These are phyloP conservation scores for Globia sparganii DNA, from an alignment of 2,888 invertebrate genomes.

Conservation along the genomic window DNA sequence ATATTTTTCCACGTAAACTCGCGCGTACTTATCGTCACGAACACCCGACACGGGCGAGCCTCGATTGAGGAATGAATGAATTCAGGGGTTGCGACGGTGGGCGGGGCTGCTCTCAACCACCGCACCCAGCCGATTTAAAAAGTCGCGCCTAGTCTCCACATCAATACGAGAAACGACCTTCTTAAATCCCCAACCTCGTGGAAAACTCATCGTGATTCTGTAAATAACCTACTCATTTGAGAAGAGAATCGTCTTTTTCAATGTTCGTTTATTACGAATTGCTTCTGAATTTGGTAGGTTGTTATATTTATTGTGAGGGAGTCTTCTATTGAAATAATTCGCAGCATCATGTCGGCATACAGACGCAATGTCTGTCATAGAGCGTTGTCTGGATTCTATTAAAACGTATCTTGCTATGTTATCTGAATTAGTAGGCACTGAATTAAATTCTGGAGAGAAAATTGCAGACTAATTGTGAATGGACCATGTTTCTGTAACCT, in stretches of 20 bases:
- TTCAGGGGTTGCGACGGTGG: constrained; percentile 82
- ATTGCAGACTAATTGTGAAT: neutral
- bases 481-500: neutral
- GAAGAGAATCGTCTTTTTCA: constrained; percentile 39
- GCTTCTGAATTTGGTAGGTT: constrained; percentile 62
- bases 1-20: constrained; percentile 77
- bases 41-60: constrained; percentile 73
- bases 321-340: constrained; percentile 70
- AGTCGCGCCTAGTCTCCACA: constrained; percentile 50
- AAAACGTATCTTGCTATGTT: constrained; percentile 25
- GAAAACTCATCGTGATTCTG: constrained; percentile 80
- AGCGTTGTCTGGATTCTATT: constrained; percentile 41
- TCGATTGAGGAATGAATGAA: constrained; percentile 84
- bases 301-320: constrained; percentile 68
- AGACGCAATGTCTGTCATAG: constrained; percentile 52
- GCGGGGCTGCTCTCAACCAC: constrained; percentile 80
- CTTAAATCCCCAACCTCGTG: constrained; percentile 72
- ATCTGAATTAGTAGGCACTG: neutral
- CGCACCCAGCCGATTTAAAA: constrained; percentile 72
- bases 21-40: constrained; percentile 69
- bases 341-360: constrained; percentile 67
- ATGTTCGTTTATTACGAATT: constrained; percentile 31
- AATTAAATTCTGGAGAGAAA: constrained; percentile 10
- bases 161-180: constrained; percentile 50
- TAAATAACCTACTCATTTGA: constrained; percentile 57